Base-by-base conservation (phyloP, 2,888 invertebrate genomes). In the Caenorhabditis sp. region DNA sequence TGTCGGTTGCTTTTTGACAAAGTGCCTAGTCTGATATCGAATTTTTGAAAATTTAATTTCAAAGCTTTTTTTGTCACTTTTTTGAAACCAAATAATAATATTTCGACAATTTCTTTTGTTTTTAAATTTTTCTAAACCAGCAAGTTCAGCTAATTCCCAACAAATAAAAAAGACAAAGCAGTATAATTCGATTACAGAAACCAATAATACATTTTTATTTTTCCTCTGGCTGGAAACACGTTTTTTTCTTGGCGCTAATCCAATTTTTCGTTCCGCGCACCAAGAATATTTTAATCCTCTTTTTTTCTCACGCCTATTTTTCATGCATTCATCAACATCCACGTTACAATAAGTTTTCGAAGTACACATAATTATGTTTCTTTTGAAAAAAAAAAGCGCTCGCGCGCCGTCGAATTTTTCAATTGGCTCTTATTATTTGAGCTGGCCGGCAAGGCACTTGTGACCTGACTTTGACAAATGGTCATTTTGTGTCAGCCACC, bases 391-490 rank as follows among this genome's bases (percentile, higher is more conserved):
- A 20, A 60, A 20, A 26, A n/a, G 38, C 57, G 38, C 56, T 53
- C 62, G 25, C 17, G 26, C 36, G 57, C 53, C 58, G 56, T 64
- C 31, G 31, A 31, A 31, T 7, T 64, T 70, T 70, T 65, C 70
- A 65, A 70, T 70, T 70, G 70, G 65, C 70, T 70, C 70, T 70
- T 69, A 69, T 70, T 70, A 70, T 64, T 70, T 70, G 61, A 61
- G 59, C 61, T 61, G 58, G 43, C 65, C 58, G 27, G 61, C 57
- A 54, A 62, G 59, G 70, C 70, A 70, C 70, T 70, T 70, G 69
- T 43, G 43, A 43, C 43, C 43, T 43, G 43, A 43, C 12, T 43
- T 43, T 43, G 43, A 43, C 43, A 43, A 43, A 43, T 43, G 43
- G 43, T 14, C 43, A 43, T 14, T 43, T 43, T 43, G 31, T 31